phyloP scores from a whole-genome alignment of 2,888 invertebrate species.

The Cephus pulcher region DNA sequence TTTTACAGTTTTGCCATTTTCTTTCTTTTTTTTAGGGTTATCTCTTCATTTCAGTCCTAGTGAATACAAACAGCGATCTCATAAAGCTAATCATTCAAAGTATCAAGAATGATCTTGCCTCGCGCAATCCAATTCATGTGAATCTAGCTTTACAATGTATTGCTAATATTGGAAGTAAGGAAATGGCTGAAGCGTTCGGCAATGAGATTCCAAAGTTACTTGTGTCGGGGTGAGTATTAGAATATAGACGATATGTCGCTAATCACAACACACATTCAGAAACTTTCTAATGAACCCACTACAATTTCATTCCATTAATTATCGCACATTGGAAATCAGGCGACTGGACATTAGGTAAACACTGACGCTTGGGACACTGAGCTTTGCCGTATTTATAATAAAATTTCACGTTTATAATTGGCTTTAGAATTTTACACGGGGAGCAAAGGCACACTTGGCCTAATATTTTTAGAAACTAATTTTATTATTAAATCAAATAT shows the following conservation, averaged over 20 bases:
- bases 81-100: constrained; percentile 99
- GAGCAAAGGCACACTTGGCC: neutral
- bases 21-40: constrained; percentile 82
- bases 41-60: constrained; percentile 98
- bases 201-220: constrained; percentile 98
- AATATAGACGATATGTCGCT: constrained; percentile 7
- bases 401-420: neutral
- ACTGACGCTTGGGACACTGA: constrained; percentile 13
- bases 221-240: constrained; percentile 85
- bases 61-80: constrained; percentile 98
- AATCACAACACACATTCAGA: neutral
- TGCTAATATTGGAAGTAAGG: constrained; percentile 98
- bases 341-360: constrained; percentile 46
- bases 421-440: neutral
- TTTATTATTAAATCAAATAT: constrained; percentile 8
- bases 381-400: neutral
- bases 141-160: constrained; percentile 99
- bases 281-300: constrained; percentile 11
- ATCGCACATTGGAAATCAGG: constrained; percentile 39
- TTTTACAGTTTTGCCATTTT: neutral
- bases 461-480: neutral
- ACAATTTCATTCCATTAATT: constrained; percentile 12
- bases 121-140: constrained; percentile 97
- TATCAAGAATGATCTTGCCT: constrained; percentile 97
- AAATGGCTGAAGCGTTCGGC: constrained; percentile 99